Percentiles rank a stretch among this genome's conserved stretches.
Conservation (phyloP, 2,797 vertebrate species). For the Sylvilagus floridanus region DNA sequence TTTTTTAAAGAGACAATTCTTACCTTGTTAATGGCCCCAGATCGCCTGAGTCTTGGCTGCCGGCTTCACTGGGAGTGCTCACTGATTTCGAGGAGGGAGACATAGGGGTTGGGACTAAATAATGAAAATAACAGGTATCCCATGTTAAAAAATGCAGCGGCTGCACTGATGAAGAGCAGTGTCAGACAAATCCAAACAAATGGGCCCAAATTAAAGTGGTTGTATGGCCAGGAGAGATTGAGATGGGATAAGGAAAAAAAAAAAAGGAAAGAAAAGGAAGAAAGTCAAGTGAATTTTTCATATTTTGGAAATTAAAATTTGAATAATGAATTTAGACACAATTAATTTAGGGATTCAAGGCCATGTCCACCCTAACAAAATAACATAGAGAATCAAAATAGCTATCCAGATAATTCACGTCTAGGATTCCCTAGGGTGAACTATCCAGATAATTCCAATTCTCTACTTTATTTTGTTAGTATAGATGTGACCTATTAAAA, state of each 20-base stretch:
- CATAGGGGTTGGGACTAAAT: slow-evolving; percentile 97
- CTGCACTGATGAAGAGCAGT: slow-evolving; percentile 93
- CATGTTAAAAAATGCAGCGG: slow-evolving; percentile 94
- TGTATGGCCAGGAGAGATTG: slow-evolving; percentile 88
- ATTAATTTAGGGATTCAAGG: slow-evolving; percentile 77
- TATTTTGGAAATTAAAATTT: slow-evolving; percentile 85
- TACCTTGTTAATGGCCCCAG: slow-evolving; percentile 93
- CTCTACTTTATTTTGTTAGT: slow-evolving; percentile 80
- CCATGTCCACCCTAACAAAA: slow-evolving; percentile 74
- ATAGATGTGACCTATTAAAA: slow-evolving; percentile 79
- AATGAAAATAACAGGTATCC: slow-evolving; percentile 95
- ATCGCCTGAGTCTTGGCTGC: slow-evolving; percentile 94
- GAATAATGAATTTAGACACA: slow-evolving; percentile 87
- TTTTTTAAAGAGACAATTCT: slow-evolving; percentile 75
- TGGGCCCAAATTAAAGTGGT: slow-evolving; percentile 88
- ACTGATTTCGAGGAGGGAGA: slow-evolving; percentile 96
- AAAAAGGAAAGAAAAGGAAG: slow-evolving; percentile 89
- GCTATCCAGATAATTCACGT: slow-evolving; percentile 58
- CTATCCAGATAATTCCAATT: slow-evolving; percentile 64
- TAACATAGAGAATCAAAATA: slow-evolving; percentile 74
- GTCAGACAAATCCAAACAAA: slow-evolving; percentile 91
- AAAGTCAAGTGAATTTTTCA: slow-evolving; percentile 90
- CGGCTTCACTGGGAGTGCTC: slow-evolving; percentile 94
- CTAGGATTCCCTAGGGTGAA: slow-evolving; percentile 23
- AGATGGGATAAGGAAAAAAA: slow-evolving; percentile 88